These are phyloP conservation scores for Drosophila nigricruria DNA, from an alignment of 2,888 invertebrate species.

Conservation along the genomic window DNA sequence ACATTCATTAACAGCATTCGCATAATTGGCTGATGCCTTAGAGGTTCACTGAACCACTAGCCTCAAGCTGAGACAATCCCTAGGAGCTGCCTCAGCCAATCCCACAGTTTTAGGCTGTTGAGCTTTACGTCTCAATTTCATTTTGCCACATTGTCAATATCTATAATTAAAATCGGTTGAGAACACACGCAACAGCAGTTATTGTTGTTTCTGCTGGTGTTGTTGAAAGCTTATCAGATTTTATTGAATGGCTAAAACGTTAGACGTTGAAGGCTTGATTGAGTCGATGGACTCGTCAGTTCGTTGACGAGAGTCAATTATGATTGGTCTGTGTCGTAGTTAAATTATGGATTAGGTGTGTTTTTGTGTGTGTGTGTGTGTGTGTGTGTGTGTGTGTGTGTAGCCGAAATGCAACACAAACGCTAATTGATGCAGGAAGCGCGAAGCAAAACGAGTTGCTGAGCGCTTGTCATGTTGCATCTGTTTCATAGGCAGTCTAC, in stretches of 20 bases:
- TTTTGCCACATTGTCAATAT: conserved; percentile 65
- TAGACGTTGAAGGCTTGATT: conserved; percentile 70
- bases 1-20: conserved; percentile 77
- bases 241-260: conserved; percentile 49
- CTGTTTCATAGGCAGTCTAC: conserved; percentile 60
- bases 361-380: conserved; percentile 14
- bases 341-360: conserved; percentile 58
- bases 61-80: conserved; percentile 45
- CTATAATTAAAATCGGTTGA: conserved; percentile 76
- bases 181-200: conserved; percentile 68
- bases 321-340: conserved; percentile 44
- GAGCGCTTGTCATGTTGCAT: conserved; percentile 63
- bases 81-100: conserved; percentile 41
- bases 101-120: conserved; percentile 4
- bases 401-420: conserved; percentile 43
- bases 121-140: conserved; percentile 72
- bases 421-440: conserved; percentile 79
- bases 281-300: conserved; percentile 57
- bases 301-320: conserved; percentile 67
- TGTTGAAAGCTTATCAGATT: conserved; percentile 63
- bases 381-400: conserved; percentile 7
- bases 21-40: conserved; percentile 71
- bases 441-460: conserved; percentile 68
- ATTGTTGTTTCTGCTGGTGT: conserved; percentile 20
- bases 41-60: conserved; percentile 63